Evolutionary conservation across 92 coral and sea anemone species (phyloP).

Genomic region (Paramuricea clavata): DNA sequence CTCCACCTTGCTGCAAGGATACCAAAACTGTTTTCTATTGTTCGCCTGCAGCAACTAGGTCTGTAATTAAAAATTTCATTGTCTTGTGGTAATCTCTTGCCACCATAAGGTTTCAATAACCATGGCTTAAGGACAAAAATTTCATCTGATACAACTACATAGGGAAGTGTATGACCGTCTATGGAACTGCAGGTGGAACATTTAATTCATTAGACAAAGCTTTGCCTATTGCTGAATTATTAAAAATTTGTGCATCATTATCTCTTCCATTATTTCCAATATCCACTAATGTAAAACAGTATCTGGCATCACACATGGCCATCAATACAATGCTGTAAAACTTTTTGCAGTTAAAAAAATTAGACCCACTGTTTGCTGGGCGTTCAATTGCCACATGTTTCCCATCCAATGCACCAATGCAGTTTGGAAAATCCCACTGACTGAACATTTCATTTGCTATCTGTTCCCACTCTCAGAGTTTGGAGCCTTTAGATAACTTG

Average conservation of each 20-base stretch:
- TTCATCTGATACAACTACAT: constrained; percentile 22
- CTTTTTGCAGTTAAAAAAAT: not conserved
- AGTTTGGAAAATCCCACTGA: constrained; percentile 55
- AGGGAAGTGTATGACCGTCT: not conserved
- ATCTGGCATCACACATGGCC: constrained; percentile 12
- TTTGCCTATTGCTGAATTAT: no score
- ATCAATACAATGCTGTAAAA: constrained; percentile 2
- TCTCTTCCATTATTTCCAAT: not conserved
- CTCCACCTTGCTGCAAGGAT: no score
- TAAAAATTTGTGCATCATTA: not conserved
- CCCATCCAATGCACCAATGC: no score
- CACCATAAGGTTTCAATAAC: not conserved
- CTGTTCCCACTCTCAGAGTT: constrained; percentile 50
- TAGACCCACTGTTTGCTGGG: not conserved
- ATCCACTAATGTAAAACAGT: not conserved
- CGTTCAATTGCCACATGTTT: constrained; percentile 10
- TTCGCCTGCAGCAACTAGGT: constrained; percentile 5
- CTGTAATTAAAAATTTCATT: not conserved
- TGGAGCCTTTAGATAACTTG: constrained; percentile 37
- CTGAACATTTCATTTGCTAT: constrained; percentile 55
- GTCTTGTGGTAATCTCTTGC: not conserved
- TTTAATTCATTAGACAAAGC: no score
- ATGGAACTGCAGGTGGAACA: constrained; percentile 9
- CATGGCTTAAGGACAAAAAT: not conserved
- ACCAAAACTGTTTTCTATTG: not conserved